Evolutionary conservation across 2,113 vertebrate species (phyloP).

Genomic region (Halichoerus grypus): DNA sequence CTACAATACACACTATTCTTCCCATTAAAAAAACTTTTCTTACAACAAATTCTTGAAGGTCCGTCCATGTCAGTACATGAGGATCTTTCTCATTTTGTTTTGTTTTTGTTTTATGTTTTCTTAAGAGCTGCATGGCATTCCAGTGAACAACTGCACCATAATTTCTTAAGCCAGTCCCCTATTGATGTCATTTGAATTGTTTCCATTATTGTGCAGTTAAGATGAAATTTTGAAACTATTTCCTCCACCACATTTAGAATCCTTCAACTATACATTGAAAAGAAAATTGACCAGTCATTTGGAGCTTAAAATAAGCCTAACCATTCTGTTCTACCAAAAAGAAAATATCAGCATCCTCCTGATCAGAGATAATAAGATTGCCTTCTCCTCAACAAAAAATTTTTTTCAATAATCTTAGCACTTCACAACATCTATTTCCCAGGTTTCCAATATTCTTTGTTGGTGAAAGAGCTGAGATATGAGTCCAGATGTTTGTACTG

Average conservation of each 20-base stretch:
- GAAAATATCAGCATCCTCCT: neutral
- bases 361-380: neutral
- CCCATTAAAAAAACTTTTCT: neutral
- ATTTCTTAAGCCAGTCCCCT: neutral
- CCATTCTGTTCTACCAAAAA: constrained; percentile 25
- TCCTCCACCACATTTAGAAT: constrained; percentile 11
- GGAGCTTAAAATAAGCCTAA: constrained; percentile 6
- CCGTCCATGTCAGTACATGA: neutral
- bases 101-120: neutral
- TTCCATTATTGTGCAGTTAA: constrained; percentile 2
- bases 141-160: neutral
- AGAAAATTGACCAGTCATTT: constrained; percentile 28
- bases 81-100: neutral
- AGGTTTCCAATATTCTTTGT: constrained; percentile 14
- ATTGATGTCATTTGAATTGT: neutral
- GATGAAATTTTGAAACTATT: constrained; percentile 14
- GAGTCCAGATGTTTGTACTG: constrained; percentile 4
- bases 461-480: neutral
- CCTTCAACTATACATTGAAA: neutral
- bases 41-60: neutral
- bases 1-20: neutral
- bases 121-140: neutral
- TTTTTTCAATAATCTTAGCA: neutral
- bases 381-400: neutral
- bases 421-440: neutral